Percentiles rank a stretch among this genome's conserved stretches.
Evolutionary conservation across 1,140 invertebrate species (phyloP).

Genomic region (Rhagoletis pomonella): DNA sequence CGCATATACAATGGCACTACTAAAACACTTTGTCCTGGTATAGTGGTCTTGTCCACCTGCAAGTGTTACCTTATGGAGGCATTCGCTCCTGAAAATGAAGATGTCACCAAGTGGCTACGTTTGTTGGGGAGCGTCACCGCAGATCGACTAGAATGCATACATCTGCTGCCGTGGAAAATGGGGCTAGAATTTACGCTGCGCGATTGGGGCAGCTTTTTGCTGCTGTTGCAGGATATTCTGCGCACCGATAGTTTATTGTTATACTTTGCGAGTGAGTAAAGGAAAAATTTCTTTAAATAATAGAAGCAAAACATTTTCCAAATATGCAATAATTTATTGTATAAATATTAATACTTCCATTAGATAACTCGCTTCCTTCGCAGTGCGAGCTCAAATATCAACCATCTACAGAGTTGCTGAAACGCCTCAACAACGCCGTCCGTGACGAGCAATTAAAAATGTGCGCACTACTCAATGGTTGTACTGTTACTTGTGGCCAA

Average conservation of each 20-base stretch:
- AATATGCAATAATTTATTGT: not conserved
- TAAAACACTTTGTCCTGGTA: slow-evolving; percentile 71
- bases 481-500: slow-evolving; percentile 68
- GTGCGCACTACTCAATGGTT: slow-evolving; percentile 74
- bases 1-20: slow-evolving; percentile 74
- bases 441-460: slow-evolving; percentile 70
- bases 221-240: slow-evolving; percentile 67
- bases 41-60: slow-evolving; percentile 77
- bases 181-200: slow-evolving; percentile 65
- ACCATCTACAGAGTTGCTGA: slow-evolving; percentile 67
- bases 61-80: slow-evolving; percentile 77
- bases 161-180: slow-evolving; percentile 69
- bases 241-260: slow-evolving; percentile 67
- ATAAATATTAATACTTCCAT: not conserved
- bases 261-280: slow-evolving; percentile 63
- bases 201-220: slow-evolving; percentile 63
- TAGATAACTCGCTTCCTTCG: slow-evolving; percentile 73
- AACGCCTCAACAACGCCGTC: slow-evolving; percentile 63
- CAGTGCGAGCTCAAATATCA: slow-evolving; percentile 74
- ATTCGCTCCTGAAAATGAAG: slow-evolving; percentile 74
- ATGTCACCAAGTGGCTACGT: slow-evolving; percentile 70
- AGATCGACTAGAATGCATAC: slow-evolving; percentile 63
- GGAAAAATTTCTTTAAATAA: not conserved
- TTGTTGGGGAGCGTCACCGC: slow-evolving; percentile 62
- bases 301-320: not conserved